Base-by-base conservation (phyloP, 2,113 vertebrate species). In the Tiliqua scincoides region DNA sequence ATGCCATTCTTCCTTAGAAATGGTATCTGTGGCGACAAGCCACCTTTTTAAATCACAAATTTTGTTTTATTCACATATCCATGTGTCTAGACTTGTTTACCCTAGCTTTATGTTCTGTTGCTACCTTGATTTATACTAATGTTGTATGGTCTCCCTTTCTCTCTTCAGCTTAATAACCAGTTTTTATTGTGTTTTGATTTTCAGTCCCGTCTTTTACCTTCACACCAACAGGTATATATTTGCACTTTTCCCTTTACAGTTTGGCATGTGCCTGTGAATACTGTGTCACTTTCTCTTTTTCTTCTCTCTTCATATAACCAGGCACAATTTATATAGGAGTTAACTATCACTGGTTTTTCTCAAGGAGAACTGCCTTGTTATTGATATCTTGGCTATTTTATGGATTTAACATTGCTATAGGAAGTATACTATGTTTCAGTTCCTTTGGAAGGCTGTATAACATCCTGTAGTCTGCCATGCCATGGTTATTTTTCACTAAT, bases 131-230 rank as follows among this genome's bases (percentile, higher is more conserved):
- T 97, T 96, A 93, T 96, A 97, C 97, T 97, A 97, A 97, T 97
- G 95, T 97, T 95, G 96, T 96, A 94, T 95, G 95, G 70, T 97
- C 94, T 95, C 92, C 94, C 95, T 95, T 97, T 96, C 97, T 96
- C 91, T 96, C 96, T 97, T 96, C 97, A 96, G 94, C 96, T 96
- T 97, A 97, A 96, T 97, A 97, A 97, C 96, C 91, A 95, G 94
- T 97, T 96, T 96, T 90, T 97, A 92, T 97, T 97, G 96, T 96
- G 95, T 96, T 97, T 97, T 97, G 95, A 96, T 96, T 95, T 95
- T 96, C 98, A 99, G 99, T 99, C 95, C 99, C 99, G 88, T 99
- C 99, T 91, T 99, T 99, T 96, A 99, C 98, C 94, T 99, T 99
- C 97, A 99, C 99, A 94, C 99, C 99, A 94, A 99, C 99, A 97